These are phyloP conservation scores for Pectinophora gossypiella DNA, from an alignment of 1,140 invertebrate species.

Conservation along the genomic window DNA sequence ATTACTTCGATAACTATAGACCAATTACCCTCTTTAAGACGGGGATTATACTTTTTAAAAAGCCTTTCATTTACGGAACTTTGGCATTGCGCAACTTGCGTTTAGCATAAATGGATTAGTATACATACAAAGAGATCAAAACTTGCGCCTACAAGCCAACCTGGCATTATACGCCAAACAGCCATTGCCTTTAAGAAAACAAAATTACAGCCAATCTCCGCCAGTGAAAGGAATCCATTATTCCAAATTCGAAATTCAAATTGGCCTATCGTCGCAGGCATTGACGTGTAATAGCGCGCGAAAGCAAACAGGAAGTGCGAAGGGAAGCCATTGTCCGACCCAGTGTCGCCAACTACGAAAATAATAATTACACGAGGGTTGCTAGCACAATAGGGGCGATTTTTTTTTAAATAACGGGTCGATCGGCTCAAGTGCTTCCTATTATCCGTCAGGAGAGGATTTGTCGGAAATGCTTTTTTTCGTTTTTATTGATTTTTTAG, in stretches of 20 bases:
- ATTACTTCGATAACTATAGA: no score
- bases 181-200: slow-evolving; percentile 28
- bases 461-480: slow-evolving; percentile 49
- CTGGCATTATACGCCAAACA: not conserved
- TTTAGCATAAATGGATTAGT: no score
- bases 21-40: no score
- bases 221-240: slow-evolving; percentile 51
- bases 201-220: slow-evolving; percentile 47
- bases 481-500: slow-evolving; percentile 26
- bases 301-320: slow-evolving; percentile 69
- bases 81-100: no score
- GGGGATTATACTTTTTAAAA: no score
- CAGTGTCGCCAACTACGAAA: slow-evolving; percentile 72
- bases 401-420: slow-evolving; percentile 64
- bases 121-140: not conserved
- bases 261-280: slow-evolving; percentile 62
- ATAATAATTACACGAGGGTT: slow-evolving; percentile 71
- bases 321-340: slow-evolving; percentile 57
- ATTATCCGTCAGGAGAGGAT: slow-evolving; percentile 59
- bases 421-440: slow-evolving; percentile 68
- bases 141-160: not conserved
- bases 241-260: slow-evolving; percentile 64
- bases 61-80: no score
- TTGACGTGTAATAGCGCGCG: slow-evolving; percentile 72
- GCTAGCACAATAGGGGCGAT: slow-evolving; percentile 46